Percentiles rank a stretch among this genome's conserved stretches.
Evolutionary conservation across 1,140 invertebrate genomes (phyloP).

Genomic region (Drepana arcuata): DNA sequence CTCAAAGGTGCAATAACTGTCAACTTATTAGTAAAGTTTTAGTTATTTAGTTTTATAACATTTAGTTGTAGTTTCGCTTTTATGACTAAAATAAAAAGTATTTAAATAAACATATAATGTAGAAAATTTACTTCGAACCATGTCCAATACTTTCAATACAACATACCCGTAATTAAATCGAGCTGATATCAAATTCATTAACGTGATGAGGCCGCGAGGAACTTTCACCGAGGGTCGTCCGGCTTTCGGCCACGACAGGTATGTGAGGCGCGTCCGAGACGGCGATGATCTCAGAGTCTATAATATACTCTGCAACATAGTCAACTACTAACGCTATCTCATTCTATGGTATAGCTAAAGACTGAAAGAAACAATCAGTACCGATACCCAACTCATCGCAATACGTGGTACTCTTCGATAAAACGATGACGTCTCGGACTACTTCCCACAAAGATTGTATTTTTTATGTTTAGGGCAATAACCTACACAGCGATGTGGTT

Average conservation of each 20-base stretch:
- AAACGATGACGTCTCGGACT: constrained; percentile 28
- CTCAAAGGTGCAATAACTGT: too few species aligned
- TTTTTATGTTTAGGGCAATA: constrained; percentile 47
- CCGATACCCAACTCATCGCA: constrained; percentile 4
- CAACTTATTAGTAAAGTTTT: too few species aligned
- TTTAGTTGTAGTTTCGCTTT: too few species aligned
- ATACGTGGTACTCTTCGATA: constrained; percentile 12
- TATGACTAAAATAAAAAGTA: too few species aligned
- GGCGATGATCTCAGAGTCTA: constrained; percentile 20
- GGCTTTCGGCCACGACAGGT: constrained; percentile 39
- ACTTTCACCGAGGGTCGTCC: constrained; percentile 60
- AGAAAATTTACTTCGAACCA: too few species aligned
- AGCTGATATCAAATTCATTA: constrained; percentile 29
- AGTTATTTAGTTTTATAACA: too few species aligned
- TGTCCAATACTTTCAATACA: too few species aligned
- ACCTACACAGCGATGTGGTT: constrained; percentile 26
- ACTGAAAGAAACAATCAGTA: constrained; percentile 32
- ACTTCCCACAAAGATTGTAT: constrained; percentile 55
- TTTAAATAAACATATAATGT: too few species aligned
- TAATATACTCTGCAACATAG: neutral
- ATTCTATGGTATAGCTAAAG: constrained; percentile 21
- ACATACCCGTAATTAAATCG: constrained; percentile 14
- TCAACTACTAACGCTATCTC: too few species aligned
- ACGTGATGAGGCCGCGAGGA: constrained; percentile 34
- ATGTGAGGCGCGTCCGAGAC: constrained; percentile 26